phyloP scores from a whole-genome alignment of 2,113 vertebrate genomes.

The Poecilia latipinna region DNA sequence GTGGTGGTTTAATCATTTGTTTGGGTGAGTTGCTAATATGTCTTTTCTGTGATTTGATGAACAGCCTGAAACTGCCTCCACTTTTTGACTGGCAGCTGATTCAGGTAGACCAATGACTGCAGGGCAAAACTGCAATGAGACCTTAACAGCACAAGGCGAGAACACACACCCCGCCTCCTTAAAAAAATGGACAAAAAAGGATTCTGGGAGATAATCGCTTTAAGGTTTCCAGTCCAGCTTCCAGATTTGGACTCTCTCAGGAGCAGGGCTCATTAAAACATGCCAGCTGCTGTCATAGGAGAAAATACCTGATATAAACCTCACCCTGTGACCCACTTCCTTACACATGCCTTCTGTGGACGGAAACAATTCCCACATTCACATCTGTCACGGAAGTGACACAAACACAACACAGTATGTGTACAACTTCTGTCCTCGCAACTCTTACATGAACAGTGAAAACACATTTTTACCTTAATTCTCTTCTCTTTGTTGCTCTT shows the following conservation, averaged over 20 bases:
- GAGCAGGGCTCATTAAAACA: slow-evolving; percentile 68
- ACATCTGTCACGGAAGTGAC: not conserved
- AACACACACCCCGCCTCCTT: not conserved
- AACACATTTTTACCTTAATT: slow-evolving; percentile 3
- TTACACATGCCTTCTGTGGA: slow-evolving; percentile 28
- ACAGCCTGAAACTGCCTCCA: not conserved
- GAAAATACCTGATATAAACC: slow-evolving; percentile 52
- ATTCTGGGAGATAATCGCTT: slow-evolving; percentile 36
- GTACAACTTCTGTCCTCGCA: not conserved
- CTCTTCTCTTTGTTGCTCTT: slow-evolving; percentile 1
- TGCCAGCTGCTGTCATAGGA: slow-evolving; percentile 53
- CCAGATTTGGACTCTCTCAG: slow-evolving; percentile 66
- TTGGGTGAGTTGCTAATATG: not conserved
- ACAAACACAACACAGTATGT: not conserved
- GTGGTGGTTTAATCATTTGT: not conserved
- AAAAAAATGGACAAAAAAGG: slow-evolving; percentile 3
- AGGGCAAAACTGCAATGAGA: slow-evolving; percentile 40
- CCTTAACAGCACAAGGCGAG: slow-evolving; percentile 27
- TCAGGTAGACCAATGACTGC: slow-evolving; percentile 9
- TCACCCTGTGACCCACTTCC: slow-evolving; percentile 53
- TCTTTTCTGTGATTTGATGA: no score
- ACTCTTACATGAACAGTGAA: not conserved
- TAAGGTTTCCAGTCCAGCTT: slow-evolving; percentile 47
- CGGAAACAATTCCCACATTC: not conserved
- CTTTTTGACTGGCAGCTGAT: slow-evolving; percentile 33